These are phyloP conservation scores for Diorhabda carinulata DNA, from an alignment of 1,140 invertebrate genomes.

Conservation along the genomic window DNA sequence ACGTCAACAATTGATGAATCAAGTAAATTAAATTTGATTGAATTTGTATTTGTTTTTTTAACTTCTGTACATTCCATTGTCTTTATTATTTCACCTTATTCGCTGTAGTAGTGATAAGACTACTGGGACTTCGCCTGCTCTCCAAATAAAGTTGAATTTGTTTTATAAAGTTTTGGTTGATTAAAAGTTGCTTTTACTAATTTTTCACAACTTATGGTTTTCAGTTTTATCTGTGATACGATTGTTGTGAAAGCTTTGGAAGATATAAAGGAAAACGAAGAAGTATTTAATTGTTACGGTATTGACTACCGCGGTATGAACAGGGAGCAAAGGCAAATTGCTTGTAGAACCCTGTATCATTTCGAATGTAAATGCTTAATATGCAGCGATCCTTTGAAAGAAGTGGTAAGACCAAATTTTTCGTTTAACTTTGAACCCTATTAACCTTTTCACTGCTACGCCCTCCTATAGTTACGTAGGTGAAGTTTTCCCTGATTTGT, in stretches of 20 bases:
- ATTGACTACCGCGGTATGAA: constrained; percentile 37
- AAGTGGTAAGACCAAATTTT: constrained; percentile 29
- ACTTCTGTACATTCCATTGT: too few relatives aligned
- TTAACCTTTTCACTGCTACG: neutral
- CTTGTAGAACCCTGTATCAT: constrained; percentile 37
- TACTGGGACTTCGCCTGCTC: too few relatives aligned
- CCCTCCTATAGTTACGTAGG: neutral
- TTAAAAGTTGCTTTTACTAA: neutral
- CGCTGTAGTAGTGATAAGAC: too few relatives aligned
- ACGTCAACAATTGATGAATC: too few relatives aligned
- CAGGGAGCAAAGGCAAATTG: constrained; percentile 34
- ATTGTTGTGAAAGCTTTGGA: constrained; percentile 42
- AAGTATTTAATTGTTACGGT: constrained; percentile 47
- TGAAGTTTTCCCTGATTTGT: neutral
- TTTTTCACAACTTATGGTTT: constrained; percentile 23
- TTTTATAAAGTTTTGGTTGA: neutral
- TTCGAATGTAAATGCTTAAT: constrained; percentile 44
- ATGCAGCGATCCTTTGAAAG: constrained; percentile 36
- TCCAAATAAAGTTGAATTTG: too few relatives aligned
- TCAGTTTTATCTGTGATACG: constrained; percentile 39
- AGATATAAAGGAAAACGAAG: constrained; percentile 39
- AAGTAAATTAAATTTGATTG: too few relatives aligned
- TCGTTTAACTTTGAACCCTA: constrained; percentile 9
- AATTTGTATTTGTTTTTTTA: too few relatives aligned
- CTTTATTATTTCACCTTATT: too few relatives aligned